Evolutionary conservation across 2,113 vertebrate species (phyloP).

Genomic region (Campylomormyrus tamandua): DNA sequence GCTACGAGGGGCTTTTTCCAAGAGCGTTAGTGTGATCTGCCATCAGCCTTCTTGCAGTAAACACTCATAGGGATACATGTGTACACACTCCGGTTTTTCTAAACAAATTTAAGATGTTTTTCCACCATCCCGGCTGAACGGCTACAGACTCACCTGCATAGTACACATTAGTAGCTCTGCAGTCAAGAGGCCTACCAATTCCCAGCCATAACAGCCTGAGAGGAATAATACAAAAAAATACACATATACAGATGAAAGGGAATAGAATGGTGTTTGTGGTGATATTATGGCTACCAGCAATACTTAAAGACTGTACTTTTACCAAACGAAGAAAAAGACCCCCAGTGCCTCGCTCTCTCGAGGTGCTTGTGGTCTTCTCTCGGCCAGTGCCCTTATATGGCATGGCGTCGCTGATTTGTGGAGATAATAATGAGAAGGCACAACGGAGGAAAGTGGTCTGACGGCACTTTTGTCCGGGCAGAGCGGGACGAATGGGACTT

Average conservation of each 20-base stretch:
- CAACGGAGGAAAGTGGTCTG: background rate
- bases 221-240: background rate
- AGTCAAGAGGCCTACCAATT: background rate
- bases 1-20: background rate
- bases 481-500: constrained; percentile 22
- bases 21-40: background rate
- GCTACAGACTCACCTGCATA: background rate
- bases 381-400: background rate
- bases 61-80: background rate
- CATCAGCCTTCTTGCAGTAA: background rate
- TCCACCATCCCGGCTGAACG: background rate
- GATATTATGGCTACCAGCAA: background rate
- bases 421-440: constrained; percentile 13
- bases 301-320: background rate
- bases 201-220: background rate
- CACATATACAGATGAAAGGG: background rate
- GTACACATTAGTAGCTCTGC: background rate
- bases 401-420: background rate
- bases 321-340: background rate
- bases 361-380: background rate
- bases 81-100: background rate
- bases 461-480: constrained; percentile 13
- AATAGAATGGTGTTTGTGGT: background rate
- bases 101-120: constrained; percentile 2
- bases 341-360: too few relatives aligned